phyloP scores from a whole-genome alignment of 2,113 vertebrate species.

The Anoura caudifer region DNA sequence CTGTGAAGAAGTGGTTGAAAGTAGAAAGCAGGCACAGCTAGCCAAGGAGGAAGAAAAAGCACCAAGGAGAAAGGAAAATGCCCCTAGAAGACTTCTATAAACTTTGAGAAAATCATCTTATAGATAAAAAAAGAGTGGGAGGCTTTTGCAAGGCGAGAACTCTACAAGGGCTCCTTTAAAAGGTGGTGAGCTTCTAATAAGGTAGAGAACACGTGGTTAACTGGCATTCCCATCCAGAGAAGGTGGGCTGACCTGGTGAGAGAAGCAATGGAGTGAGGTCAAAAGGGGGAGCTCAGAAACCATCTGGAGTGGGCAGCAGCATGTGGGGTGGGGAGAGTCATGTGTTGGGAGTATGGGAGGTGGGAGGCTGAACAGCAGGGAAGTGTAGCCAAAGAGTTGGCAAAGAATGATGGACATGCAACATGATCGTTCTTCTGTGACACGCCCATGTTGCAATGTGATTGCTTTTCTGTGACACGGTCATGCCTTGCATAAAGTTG shows the following conservation, averaged over 20 bases:
- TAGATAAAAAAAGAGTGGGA: background rate
- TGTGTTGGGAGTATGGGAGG: background rate
- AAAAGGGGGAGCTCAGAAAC: background rate
- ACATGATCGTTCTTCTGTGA: background rate
- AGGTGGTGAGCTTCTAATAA: background rate
- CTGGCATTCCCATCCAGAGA: background rate
- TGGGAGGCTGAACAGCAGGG: background rate
- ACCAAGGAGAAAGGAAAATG: background rate
- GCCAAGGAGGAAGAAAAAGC: background rate
- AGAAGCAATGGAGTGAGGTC: background rate
- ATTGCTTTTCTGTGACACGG: background rate
- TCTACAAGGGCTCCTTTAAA: background rate
- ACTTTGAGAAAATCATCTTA: background rate
- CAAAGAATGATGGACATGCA: background rate
- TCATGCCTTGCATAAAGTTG: background rate
- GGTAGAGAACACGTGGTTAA: background rate
- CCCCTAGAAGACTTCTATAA: background rate
- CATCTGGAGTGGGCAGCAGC: background rate
- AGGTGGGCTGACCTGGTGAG: background rate
- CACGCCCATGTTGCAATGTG: background rate
- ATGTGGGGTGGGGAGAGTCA: background rate
- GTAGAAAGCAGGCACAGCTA: background rate
- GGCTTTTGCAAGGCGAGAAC: background rate
- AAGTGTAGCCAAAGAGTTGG: background rate
- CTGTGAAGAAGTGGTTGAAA: background rate